Percentiles rank a stretch among this genome's conserved stretches.
Conservation (phyloP, 2,888 invertebrate species). For the Andrena dorsata region DNA sequence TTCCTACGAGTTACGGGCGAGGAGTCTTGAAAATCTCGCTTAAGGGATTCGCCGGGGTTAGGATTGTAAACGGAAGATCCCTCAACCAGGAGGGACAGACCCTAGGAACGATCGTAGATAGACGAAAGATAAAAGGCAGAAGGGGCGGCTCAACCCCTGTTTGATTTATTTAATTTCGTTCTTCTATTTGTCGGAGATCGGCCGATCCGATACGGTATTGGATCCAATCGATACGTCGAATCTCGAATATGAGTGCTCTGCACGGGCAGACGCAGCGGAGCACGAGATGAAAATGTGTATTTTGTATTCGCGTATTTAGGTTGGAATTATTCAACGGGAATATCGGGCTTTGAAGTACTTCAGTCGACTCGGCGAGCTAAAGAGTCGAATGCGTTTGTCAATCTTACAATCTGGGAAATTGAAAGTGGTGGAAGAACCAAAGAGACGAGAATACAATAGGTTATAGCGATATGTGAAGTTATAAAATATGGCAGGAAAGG, state of each 20-base stretch:
- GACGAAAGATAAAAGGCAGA: constrained; percentile 73
- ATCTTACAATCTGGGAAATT: neutral
- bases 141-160: constrained; percentile 56
- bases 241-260: neutral
- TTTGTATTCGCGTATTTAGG: neutral
- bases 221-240: constrained; percentile 62
- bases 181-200: constrained; percentile 75
- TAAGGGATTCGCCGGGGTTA: constrained; percentile 70
- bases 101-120: constrained; percentile 75
- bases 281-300: constrained; percentile 15
- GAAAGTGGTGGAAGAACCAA: neutral
- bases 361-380: neutral
- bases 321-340: neutral
- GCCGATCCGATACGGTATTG: constrained; percentile 53
- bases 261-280: neutral
- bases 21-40: constrained; percentile 77
- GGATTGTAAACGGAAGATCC: constrained; percentile 75
- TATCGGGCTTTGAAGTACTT: neutral
- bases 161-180: constrained; percentile 82
- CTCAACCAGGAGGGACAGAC: constrained; percentile 73
- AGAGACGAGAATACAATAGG: too few species aligned
- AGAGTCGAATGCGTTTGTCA: neutral
- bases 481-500: too few species aligned
- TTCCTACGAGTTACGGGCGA: constrained; percentile 74
- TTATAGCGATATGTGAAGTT: too few species aligned